Evolutionary conservation across 2,888 invertebrate genomes (phyloP).

Genomic region (Acleris sparsana): DNA sequence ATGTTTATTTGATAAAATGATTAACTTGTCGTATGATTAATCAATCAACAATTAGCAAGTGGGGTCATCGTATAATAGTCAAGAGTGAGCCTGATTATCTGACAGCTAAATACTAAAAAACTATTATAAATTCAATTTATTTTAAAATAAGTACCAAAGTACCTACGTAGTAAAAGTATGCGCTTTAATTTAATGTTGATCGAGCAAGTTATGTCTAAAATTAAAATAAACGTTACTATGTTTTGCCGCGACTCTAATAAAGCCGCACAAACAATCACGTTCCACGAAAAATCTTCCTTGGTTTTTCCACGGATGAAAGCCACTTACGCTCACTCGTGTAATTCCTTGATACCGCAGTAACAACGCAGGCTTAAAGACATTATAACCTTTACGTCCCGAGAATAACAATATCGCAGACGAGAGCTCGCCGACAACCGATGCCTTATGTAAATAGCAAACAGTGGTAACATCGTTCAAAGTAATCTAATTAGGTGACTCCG

Average conservation of each 20-base stretch:
- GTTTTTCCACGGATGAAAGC: constrained; percentile 16
- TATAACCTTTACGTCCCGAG: not conserved
- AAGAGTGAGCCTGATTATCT: not conserved
- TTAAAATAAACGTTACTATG: not conserved
- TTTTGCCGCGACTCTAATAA: constrained; percentile 9
- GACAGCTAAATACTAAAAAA: not conserved
- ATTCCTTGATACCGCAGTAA: constrained; percentile 14
- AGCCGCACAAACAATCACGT: constrained; percentile 6
- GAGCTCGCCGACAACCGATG: not conserved
- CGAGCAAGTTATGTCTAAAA: not conserved
- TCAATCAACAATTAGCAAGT: not conserved
- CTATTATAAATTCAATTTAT: not conserved
- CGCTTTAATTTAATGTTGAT: not conserved
- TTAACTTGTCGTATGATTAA: not conserved
- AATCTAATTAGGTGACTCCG: not conserved
- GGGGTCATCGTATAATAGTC: not conserved
- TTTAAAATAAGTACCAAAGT: too few relatives aligned
- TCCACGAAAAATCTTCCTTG: constrained; percentile 3
- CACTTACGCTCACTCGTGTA: constrained; percentile 10
- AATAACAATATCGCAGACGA: constrained; percentile 7
- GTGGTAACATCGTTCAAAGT: not conserved
- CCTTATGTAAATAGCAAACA: not conserved
- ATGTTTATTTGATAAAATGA: not conserved
- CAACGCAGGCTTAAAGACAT: constrained; percentile 15
- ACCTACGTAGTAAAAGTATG: too few relatives aligned